phyloP scores from a whole-genome alignment of 2,888 invertebrate species.

The Noctua comes region DNA sequence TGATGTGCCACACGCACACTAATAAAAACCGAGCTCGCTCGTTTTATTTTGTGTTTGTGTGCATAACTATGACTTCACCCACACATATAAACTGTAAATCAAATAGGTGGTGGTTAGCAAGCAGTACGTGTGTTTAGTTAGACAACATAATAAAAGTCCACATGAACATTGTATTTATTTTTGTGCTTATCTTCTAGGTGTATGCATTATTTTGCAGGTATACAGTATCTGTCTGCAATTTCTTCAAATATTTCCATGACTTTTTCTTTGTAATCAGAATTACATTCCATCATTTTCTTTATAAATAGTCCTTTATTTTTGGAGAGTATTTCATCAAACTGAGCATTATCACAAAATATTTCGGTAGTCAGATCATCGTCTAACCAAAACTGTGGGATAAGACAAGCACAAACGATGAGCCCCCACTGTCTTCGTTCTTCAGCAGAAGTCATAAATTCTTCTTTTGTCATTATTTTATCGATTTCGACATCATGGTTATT shows the following conservation, averaged over 20 bases:
- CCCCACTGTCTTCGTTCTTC: slow-evolving; percentile 89
- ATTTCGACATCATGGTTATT: slow-evolving; percentile 79
- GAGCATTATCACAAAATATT: slow-evolving; percentile 84
- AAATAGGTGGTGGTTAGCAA: no score
- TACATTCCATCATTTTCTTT: slow-evolving; percentile 87
- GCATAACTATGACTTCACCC: no score
- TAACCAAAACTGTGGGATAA: slow-evolving; percentile 88
- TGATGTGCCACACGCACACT: no score
- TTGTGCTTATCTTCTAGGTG: background rate
- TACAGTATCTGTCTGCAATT: slow-evolving; percentile 87
- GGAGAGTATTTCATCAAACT: slow-evolving; percentile 90
- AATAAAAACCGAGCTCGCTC: no score
- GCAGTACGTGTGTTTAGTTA: slow-evolving; percentile 1
- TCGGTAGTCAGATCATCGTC: slow-evolving; percentile 86
- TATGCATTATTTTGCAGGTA: slow-evolving; percentile 50
- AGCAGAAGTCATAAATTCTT: slow-evolving; percentile 84
- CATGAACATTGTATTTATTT: background rate
- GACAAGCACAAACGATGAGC: slow-evolving; percentile 89
- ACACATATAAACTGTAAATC: no score
- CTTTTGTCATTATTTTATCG: slow-evolving; percentile 80
- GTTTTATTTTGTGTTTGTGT: no score
- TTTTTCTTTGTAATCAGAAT: slow-evolving; percentile 86
- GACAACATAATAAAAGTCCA: background rate
- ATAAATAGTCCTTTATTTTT: slow-evolving; percentile 89
- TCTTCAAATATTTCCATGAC: slow-evolving; percentile 90